Evolutionary conservation across 2,113 vertebrate genomes (phyloP).

Genomic region (Xiphophorus maculatus): DNA sequence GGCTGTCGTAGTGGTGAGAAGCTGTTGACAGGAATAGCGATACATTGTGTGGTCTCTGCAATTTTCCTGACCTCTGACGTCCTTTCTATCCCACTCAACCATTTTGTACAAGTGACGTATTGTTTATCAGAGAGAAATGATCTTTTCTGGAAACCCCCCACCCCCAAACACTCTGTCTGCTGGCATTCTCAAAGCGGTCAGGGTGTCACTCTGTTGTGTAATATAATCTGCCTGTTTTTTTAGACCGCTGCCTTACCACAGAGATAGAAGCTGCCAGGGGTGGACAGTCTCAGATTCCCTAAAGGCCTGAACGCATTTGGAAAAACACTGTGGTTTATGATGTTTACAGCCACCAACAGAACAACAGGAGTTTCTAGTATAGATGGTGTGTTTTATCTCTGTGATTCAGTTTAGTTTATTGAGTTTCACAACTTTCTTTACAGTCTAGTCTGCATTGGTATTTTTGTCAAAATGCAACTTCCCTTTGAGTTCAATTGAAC

Average conservation of each 20-base stretch:
- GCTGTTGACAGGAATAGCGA: conserved; percentile 22
- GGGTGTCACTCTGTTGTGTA: no score
- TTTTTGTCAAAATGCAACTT: no score
- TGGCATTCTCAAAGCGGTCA: conserved; percentile 2
- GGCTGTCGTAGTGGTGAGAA: conserved; percentile 16
- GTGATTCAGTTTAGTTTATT: no score
- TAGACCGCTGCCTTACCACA: conserved; percentile 15
- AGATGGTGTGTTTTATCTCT: no score
- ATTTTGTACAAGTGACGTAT: conserved; percentile 30
- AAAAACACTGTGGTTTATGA: background rate
- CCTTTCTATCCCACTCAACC: conserved; percentile 38
- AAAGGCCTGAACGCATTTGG: conserved; percentile 7
- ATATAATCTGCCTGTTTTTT: conserved; percentile 7
- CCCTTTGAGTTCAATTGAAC: no score
- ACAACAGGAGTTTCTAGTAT: no score
- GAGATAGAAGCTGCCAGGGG: background rate
- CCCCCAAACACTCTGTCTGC: background rate
- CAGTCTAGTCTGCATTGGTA: no score
- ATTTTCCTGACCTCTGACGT: conserved; percentile 48
- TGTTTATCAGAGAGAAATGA: conserved; percentile 46
- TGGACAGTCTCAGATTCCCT: background rate
- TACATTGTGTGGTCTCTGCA: conserved; percentile 25
- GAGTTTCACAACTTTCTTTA: no score
- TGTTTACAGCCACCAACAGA: conserved; percentile 2
- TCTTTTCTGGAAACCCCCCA: conserved; percentile 7